These are phyloP conservation scores for Lasioglossum lativentre DNA, from an alignment of 2,888 invertebrate genomes.

Conservation along the genomic window DNA sequence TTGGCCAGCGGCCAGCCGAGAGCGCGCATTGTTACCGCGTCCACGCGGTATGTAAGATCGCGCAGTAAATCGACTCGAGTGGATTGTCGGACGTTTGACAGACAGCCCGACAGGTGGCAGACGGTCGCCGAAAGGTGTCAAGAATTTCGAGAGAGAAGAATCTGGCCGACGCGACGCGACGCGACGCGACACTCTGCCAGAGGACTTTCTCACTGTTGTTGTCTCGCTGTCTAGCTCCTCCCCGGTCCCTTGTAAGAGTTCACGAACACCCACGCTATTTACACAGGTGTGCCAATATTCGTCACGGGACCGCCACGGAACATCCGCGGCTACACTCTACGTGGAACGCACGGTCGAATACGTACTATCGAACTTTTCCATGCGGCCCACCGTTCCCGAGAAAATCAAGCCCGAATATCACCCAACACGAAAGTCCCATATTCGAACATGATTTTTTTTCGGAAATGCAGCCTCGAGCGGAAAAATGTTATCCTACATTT, in stretches of 20 bases:
- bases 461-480: no score
- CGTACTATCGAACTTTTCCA: not conserved
- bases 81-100: constrained; percentile 72
- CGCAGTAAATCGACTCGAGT: constrained; percentile 70
- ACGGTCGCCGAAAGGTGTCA: constrained; percentile 41
- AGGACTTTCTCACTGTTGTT: not conserved
- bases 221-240: not conserved
- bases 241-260: not conserved
- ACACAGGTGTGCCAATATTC: not conserved
- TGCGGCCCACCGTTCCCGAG: no score
- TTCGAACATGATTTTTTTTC: no score
- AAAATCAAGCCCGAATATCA: no score
- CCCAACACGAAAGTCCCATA: no score
- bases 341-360: not conserved
- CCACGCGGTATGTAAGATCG: constrained; percentile 52
- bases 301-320: not conserved
- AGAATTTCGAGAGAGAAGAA: constrained; percentile 25
- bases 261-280: not conserved
- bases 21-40: constrained; percentile 56
- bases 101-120: constrained; percentile 76
- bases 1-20: constrained; percentile 66
- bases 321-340: no score
- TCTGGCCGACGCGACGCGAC: not conserved
- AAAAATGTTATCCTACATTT: not conserved
- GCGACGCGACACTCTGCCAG: not conserved